Base-by-base conservation (phyloP, 2,113 vertebrate species). In the Chloropsis cyanopogon region DNA sequence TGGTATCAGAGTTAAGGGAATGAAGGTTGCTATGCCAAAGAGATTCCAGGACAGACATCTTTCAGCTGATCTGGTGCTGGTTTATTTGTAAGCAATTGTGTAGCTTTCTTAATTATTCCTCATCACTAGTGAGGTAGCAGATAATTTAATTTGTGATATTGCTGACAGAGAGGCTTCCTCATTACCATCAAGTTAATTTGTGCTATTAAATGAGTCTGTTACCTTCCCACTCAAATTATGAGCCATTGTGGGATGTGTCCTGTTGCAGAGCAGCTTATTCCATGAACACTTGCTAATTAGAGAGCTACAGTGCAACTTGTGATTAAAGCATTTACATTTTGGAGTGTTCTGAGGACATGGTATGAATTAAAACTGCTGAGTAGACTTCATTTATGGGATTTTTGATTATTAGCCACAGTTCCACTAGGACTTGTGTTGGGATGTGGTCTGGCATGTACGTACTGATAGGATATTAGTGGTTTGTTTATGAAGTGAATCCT, bases 71-170 rank as follows among this genome's bases (percentile, higher is more conserved):
- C 33, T 61, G 77, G 17, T 81, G 39, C 47, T 86, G 79, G 7
- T 92, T 91, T 73, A 80, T 90, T 92, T 92, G 69, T 60, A 93
- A 91, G 79, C 68, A 92, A 28, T 82, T 89, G 47, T 86, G 42
- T 44, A 64, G 46, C 60, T 95, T 95, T 80, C 90, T 90, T 94
- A 91, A 90, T 95, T 95, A 86, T 86, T 95, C 37, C 47, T 90
- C 64, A 81, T 81, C 52, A 70, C 66, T 56, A 65, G 42, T 60
- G 59, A 83, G 90, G 79, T 31, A 77, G 79, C 33, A 90, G 85
- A 88, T 82, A 77, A 90, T 94, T 92, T 70, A 94, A 93, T 95
- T 86, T 93, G 64, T 83, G 90, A 46, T 94, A 88, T 73, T 84
- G 81, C 79, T 83, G 82, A 78, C 75, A 92, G 76, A 94, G 71